A percentile compares a stretch with the other conserved stretches of the same genome.
phyloP scores from a whole-genome alignment of 2,888 invertebrate species.

The Celastrina argiolus region DNA sequence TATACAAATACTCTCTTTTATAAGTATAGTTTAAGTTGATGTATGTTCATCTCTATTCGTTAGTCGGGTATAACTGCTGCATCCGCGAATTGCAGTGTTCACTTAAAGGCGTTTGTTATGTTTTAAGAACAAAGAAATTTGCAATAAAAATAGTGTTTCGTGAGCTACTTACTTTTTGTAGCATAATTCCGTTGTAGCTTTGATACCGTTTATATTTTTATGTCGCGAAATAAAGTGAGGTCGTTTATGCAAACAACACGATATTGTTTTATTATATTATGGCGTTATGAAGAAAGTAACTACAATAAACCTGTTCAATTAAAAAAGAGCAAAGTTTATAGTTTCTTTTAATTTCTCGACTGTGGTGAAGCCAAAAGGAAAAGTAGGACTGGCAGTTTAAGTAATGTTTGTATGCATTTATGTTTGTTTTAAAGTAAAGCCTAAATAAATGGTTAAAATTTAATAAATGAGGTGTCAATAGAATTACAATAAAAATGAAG shows the following conservation, averaged over 20 bases:
- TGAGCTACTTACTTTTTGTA: neutral
- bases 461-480: too few species aligned
- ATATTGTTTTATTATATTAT: neutral
- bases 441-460: too few species aligned
- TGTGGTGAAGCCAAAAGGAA: too few species aligned
- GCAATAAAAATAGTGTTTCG: neutral
- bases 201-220: neutral
- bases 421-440: too few species aligned
- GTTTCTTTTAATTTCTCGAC: too few species aligned
- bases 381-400: too few species aligned
- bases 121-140: neutral
- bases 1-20: too few species aligned
- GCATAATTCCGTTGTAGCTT: neutral
- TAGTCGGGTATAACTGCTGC: neutral
- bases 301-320: neutral
- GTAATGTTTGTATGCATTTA: too few species aligned
- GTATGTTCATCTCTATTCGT: too few species aligned
- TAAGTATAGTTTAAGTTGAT: too few species aligned
- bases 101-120: neutral
- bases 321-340: neutral
- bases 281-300: neutral
- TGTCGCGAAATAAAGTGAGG: neutral
- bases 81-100: neutral
- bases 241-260: neutral
- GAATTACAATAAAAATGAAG: too few species aligned